Base-by-base conservation (phyloP, 2,888 invertebrate species). In the Hydraecia micacea region DNA sequence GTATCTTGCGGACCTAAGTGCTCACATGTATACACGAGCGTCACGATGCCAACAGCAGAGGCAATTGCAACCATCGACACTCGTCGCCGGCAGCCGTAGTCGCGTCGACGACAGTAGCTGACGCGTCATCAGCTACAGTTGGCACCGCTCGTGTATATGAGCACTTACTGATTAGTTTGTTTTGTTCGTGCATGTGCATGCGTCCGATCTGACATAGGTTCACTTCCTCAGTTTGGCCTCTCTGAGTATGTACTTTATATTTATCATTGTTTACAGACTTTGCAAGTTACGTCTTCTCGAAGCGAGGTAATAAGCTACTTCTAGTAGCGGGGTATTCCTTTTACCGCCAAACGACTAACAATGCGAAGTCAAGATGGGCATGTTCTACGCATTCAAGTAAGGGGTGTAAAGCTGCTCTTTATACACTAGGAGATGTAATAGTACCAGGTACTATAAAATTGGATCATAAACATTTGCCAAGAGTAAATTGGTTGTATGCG, bases 261-360 rank as follows among this genome's bases (percentile, higher is more conserved):
- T 80, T n/a, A 15, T 9, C 1, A 13, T 62, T 36, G 25, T 81
- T 79, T 75, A 28, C 79, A 79, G 79, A 2, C 6, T 75, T 36
- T 32, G 75, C 79, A 28, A 74, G 8, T n/a, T 81, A 79, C 52
- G 81, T 74, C 25, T 79, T 58, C n/a, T 79, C 79, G 9, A 79
- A 75, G 28, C 82, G 82, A 52, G 79, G 79, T 11, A 79, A 82
- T 42, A 76, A 0, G 15, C 42, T 79, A 13, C 65, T 79, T 9
- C 28, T 82, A 21, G 77, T 79, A 55, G 77, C 39, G 25, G 79
- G 79, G 4, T 79, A 79, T 52, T 82, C 79, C 0, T 79, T 82
- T 42, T 82, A 76, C 18, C 76, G 66, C 0, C 82, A 79, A 67
- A 67, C n/a, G 3, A 75, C 49, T 7, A 9, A 25, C n/a, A 79